Evolutionary conservation across 2,888 invertebrate genomes (phyloP).

Genomic region (Conistra vaccinii): DNA sequence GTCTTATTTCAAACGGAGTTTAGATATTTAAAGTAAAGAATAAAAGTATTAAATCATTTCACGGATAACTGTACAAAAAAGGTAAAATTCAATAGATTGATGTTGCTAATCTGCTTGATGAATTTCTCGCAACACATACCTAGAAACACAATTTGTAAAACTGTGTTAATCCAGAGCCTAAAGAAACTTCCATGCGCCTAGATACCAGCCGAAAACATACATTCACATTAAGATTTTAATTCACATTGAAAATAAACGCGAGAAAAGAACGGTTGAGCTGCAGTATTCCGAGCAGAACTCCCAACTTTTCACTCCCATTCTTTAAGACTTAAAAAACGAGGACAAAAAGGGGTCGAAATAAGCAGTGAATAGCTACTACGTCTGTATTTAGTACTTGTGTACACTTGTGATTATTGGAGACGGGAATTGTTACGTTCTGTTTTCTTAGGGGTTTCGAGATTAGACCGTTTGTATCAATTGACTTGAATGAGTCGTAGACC

Average conservation of each 20-base stretch:
- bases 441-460: neutral
- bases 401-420: constrained; percentile 67
- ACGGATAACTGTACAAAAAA: neutral
- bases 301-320: constrained; percentile 67
- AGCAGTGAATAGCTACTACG: constrained; percentile 69
- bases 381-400: constrained; percentile 62
- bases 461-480: neutral
- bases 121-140: neutral
- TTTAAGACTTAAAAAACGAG: constrained; percentile 63
- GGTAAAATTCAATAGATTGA: neutral
- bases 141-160: neutral
- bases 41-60: too few species aligned
- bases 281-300: constrained; percentile 53
- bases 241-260: constrained; percentile 58
- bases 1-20: too few species aligned
- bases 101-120: neutral
- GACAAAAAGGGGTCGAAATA: constrained; percentile 66
- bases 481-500: neutral
- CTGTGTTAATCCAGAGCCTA: neutral
- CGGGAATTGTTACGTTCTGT: neutral
- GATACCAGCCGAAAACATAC: constrained; percentile 27
- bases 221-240: constrained; percentile 63
- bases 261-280: constrained; percentile 59
- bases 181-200: constrained; percentile 11
- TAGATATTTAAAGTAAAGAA: neutral